Evolutionary conservation across 1,140 invertebrate species (phyloP).

Genomic region (Paraescarpia echinospica): DNA sequence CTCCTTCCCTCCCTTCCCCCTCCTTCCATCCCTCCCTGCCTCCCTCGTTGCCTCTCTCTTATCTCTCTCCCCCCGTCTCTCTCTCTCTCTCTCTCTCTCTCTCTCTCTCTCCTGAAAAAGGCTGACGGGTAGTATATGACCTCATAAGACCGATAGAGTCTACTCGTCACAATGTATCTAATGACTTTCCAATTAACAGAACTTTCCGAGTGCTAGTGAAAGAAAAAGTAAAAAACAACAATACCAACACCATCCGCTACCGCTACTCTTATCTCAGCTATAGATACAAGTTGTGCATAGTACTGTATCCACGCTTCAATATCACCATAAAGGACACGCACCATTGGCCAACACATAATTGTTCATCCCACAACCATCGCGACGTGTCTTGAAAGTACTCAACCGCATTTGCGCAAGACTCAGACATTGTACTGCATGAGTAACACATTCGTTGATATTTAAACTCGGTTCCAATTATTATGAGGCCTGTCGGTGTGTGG

Average conservation of each 20-base stretch:
- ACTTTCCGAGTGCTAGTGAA: too few relatives aligned
- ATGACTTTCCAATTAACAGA: too few relatives aligned
- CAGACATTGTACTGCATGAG: not conserved
- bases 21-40: too few relatives aligned
- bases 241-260: too few relatives aligned
- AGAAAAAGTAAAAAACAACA: too few relatives aligned
- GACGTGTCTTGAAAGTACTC: not conserved
- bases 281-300: not conserved
- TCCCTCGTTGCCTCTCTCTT: too few relatives aligned
- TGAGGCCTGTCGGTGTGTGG: not conserved
- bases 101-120: too few relatives aligned
- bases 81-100: conserved; percentile 8
- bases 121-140: too few relatives aligned
- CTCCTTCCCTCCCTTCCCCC: too few relatives aligned
- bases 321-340: not conserved
- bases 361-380: not conserved
- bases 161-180: too few relatives aligned
- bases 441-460: not conserved
- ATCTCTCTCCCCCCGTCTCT: too few relatives aligned
- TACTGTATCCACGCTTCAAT: not conserved
- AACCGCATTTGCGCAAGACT: not conserved
- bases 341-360: not conserved
- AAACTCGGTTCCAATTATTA: not conserved
- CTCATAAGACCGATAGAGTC: too few relatives aligned
- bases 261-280: not conserved